Evolutionary conservation across 2,113 vertebrate genomes (phyloP).

Genomic region (Otus sunia): DNA sequence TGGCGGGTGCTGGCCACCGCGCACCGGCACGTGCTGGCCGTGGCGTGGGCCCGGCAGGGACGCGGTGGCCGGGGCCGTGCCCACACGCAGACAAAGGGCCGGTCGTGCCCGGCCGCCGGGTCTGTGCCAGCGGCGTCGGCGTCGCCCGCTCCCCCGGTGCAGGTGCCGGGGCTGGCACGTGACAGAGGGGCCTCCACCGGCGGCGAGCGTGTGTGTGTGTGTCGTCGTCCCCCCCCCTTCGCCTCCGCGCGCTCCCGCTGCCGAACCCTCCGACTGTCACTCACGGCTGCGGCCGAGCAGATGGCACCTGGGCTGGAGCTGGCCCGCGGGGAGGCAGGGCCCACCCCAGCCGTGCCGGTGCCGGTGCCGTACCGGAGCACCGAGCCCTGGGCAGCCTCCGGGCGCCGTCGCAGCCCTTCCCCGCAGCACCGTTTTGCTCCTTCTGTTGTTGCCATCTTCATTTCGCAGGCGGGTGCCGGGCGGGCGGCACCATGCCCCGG

Average conservation of each 20-base stretch:
- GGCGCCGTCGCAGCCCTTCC: accelerated
- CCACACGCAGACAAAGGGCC: background rate
- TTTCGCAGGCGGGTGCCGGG: accelerated
- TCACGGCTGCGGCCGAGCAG: slow-evolving; percentile 24
- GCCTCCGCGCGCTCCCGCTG: background rate
- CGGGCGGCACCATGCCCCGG: accelerated
- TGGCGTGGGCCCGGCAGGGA: accelerated
- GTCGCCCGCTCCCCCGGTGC: background rate
- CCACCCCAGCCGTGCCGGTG: background rate
- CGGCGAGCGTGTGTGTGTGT: background rate
- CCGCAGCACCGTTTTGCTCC: background rate
- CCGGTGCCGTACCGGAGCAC: background rate
- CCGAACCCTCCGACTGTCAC: slow-evolving; percentile 1
- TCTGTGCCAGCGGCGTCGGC: background rate
- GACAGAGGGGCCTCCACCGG: background rate
- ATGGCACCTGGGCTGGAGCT: slow-evolving; percentile 42
- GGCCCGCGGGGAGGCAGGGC: background rate
- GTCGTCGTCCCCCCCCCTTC: too few species aligned
- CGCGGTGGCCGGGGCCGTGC: background rate
- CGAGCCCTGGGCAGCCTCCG: background rate
- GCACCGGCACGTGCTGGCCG: accelerated
- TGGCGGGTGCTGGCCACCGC: background rate
- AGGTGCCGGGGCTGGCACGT: background rate
- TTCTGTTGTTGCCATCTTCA: background rate
- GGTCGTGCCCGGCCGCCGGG: background rate